Base-by-base conservation (phyloP, 1,140 invertebrate genomes). In the Macrobrachium rosenbergii region DNA sequence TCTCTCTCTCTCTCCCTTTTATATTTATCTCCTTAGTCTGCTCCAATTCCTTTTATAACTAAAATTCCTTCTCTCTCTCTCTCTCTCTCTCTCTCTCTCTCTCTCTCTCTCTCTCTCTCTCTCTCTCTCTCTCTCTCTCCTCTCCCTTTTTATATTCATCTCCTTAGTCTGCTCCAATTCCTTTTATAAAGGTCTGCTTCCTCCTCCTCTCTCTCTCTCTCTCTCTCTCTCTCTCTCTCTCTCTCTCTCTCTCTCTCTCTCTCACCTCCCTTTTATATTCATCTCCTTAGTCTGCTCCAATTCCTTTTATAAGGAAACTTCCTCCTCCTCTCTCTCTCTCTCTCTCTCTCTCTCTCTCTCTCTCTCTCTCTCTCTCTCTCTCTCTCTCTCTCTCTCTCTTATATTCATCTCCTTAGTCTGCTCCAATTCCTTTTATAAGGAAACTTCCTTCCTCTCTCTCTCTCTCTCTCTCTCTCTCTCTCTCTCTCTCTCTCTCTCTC, bases 1-100 rank as follows among this genome's bases (percentile, higher is more conserved):
- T n/a, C n/a, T n/a, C n/a, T n/a, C n/a, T n/a, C n/a, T n/a, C n/a
- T n/a, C n/a, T n/a, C n/a, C n/a, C n/a, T n/a, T n/a, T n/a, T n/a
- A n/a, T n/a, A n/a, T n/a, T n/a, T n/a, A n/a, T n/a, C n/a, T n/a
- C n/a, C n/a, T n/a, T n/a, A n/a, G n/a, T n/a, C n/a, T n/a, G n/a
- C n/a, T n/a, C n/a, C n/a, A n/a, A n/a, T n/a, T 28, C n/a, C n/a
- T n/a, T 72, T 21, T 8, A 11, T 28, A 19, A 21, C 67, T 72
- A 19, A 11, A 19, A 21, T 28, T 12, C n/a, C n/a, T n/a, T 72
- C 67, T 21, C 67, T 21, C 10, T 21, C 67, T 72, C 67, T 72
- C 67, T 72, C 67, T 72, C 67, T 72, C 67, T 72, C 67, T 21
- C 67, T 72, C 67, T 21, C n/a, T 21, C n/a, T 11, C n/a, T 72